Evolutionary conservation across 2,888 invertebrate genomes (phyloP).

Genomic region (Calameuta idolon): DNA sequence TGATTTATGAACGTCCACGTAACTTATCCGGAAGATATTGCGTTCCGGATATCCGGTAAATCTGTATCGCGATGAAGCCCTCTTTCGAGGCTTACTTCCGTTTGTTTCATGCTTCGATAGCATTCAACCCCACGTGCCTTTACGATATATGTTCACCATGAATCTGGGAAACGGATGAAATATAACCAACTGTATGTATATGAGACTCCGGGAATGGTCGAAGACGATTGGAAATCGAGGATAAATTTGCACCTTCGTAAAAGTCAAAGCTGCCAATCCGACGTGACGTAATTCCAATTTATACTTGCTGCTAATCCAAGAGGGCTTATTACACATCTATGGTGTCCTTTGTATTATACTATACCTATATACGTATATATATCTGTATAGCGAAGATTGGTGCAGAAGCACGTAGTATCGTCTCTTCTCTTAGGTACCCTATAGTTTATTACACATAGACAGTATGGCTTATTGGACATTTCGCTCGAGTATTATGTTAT

Average conservation of each 20-base stretch:
- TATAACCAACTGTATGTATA: neutral
- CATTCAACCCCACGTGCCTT: neutral
- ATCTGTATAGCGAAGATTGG: neutral
- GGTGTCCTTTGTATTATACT: neutral
- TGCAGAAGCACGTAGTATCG: neutral
- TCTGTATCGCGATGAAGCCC: neutral
- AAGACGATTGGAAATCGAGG: neutral
- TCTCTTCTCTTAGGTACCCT: neutral
- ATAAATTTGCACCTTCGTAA: neutral
- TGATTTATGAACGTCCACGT: neutral
- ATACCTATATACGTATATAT: neutral
- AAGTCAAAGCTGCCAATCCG: neutral
- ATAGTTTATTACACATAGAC: neutral
- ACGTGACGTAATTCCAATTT: neutral
- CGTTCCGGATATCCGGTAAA: no score
- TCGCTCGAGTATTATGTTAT: neutral
- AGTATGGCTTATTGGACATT: neutral
- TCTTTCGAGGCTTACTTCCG: neutral
- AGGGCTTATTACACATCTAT: neutral
- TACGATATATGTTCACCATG: neutral
- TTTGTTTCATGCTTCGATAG: neutral
- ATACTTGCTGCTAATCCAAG: neutral
- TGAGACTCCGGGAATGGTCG: neutral
- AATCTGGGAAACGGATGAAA: neutral
- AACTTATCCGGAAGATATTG: neutral